These are phyloP conservation scores for Tor tambroides DNA, from an alignment of 2,113 vertebrate genomes.

Conservation along the genomic window DNA sequence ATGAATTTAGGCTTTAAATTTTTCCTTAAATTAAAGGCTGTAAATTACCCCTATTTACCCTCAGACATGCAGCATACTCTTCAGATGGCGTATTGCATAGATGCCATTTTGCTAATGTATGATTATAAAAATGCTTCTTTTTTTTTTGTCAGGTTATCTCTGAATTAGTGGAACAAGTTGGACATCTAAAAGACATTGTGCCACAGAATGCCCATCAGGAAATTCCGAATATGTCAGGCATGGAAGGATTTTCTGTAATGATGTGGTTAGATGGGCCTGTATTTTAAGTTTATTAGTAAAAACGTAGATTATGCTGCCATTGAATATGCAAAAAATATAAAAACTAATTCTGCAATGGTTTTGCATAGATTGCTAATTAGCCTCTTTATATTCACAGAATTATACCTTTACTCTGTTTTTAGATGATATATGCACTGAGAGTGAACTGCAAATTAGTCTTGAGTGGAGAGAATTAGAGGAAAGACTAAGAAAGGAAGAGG, in stretches of 20 bases:
- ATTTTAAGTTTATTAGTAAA: slow-evolving; percentile 6
- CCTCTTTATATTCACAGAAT: not conserved
- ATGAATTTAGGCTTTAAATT: not conserved
- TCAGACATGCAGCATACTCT: not conserved
- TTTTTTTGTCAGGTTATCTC: slow-evolving; percentile 53
- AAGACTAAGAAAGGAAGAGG: slow-evolving; percentile 71
- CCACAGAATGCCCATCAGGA: not conserved
- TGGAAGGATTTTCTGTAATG: slow-evolving; percentile 12
- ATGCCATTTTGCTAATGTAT: not conserved
- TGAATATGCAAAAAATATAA: not conserved
- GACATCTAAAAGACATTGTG: not conserved
- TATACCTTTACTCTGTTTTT: slow-evolving; percentile 8
- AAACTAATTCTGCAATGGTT: not conserved
- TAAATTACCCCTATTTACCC: not conserved
- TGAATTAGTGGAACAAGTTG: slow-evolving; percentile 56
- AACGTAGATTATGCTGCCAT: not conserved
- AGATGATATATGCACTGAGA: slow-evolving; percentile 69
- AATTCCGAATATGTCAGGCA: not conserved
- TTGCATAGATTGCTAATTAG: not conserved
- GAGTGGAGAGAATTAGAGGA: slow-evolving; percentile 73
- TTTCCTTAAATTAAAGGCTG: not conserved
- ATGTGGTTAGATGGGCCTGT: not conserved
- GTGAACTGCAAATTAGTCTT: slow-evolving; percentile 71
- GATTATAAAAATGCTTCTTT: not conserved
- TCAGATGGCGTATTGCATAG: not conserved